A percentile compares a stretch with the other conserved stretches of the same genome.
phyloP scores from a whole-genome alignment of 2,888 invertebrate genomes.

The Oxyteleia sp. region DNA sequence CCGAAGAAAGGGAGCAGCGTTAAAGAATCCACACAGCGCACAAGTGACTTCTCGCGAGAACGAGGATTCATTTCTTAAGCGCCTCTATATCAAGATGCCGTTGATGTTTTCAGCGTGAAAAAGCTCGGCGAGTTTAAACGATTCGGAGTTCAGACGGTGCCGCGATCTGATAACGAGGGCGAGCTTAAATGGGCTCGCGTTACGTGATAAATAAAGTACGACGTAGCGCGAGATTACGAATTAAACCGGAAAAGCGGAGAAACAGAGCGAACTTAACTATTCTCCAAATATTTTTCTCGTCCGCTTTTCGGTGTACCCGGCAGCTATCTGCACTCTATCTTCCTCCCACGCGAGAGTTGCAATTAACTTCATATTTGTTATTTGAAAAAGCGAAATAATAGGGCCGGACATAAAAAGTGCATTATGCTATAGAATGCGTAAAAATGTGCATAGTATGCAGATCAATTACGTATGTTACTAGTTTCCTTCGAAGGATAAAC shows the following conservation, averaged over 20 bases:
- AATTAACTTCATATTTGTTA: conserved; percentile 50
- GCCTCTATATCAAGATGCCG: conserved; percentile 66
- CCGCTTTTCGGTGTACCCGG: conserved; percentile 15
- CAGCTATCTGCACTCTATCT: conserved; percentile 10
- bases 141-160: conserved; percentile 75
- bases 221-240: conserved; percentile 64
- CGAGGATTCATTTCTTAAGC: conserved; percentile 58
- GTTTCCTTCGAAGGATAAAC: conserved; percentile 38
- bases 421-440: conserved; percentile 16
- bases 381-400: conserved; percentile 12
- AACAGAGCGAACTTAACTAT: conserved; percentile 32
- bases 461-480: conserved; percentile 25
- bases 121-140: conserved; percentile 75
- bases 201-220: conserved; percentile 70
- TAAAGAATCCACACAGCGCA: conserved; percentile 32
- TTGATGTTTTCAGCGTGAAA: conserved; percentile 73
- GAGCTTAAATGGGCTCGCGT: conserved; percentile 77
- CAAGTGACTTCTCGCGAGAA: conserved; percentile 30
- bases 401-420: conserved; percentile 1
- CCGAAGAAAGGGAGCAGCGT: conserved; percentile 14
- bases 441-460: conserved; percentile 23
- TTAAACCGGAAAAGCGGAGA: conserved; percentile 62
- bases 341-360: background rate
- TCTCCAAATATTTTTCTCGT: conserved; percentile 49
- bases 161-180: conserved; percentile 79